Evolutionary conservation across 2,888 invertebrate genomes (phyloP).

Genomic region (Phyto melanocephala): DNA sequence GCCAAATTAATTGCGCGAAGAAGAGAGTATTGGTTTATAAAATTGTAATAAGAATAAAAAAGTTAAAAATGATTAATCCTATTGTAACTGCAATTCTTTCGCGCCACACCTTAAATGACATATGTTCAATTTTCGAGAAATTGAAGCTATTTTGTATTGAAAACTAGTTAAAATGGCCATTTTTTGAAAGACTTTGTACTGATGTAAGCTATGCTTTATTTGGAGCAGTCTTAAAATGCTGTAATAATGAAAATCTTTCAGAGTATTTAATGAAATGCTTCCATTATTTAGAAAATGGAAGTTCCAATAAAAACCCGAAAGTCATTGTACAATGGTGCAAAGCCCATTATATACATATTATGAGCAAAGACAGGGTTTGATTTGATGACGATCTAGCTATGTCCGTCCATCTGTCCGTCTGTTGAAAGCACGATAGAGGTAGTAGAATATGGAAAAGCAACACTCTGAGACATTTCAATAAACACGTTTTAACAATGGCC

Average conservation of each 20-base stretch:
- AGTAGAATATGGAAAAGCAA: not conserved
- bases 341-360: not conserved
- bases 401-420: too few species aligned
- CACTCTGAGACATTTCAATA: not conserved
- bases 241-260: not conserved
- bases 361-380: not conserved
- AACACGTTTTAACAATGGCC: not conserved
- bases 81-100: not conserved
- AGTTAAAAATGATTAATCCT: not conserved
- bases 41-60: not conserved
- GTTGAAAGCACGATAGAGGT: too few species aligned
- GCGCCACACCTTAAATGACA: not conserved
- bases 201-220: not conserved
- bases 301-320: not conserved
- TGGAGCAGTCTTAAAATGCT: not conserved
- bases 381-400: too few species aligned
- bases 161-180: not conserved
- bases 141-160: not conserved
- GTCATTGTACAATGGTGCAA: constrained; percentile 1
- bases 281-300: not conserved
- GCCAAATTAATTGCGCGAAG: not conserved
- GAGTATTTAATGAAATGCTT: not conserved
- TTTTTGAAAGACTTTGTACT: not conserved
- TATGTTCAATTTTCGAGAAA: not conserved
- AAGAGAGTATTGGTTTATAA: not conserved